phyloP scores from a whole-genome alignment of 2,797 vertebrate species.

The Siniperca obscura region DNA sequence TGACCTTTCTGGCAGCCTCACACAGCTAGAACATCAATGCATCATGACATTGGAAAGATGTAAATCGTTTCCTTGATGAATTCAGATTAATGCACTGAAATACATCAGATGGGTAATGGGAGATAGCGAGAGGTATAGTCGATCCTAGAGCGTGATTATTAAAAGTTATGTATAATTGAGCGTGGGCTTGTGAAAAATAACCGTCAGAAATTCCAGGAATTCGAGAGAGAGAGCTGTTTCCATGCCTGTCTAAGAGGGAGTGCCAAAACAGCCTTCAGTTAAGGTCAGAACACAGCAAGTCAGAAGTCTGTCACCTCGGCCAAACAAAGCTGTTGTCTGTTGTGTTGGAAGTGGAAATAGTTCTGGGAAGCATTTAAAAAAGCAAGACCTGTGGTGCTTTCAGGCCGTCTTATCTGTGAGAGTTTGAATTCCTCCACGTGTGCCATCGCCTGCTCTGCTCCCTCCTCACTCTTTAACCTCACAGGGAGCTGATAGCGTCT shows the following conservation, averaged over 20 bases:
- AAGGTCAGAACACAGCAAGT: conserved; percentile 47
- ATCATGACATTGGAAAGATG: conserved; percentile 18
- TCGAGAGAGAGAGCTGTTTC: conserved; percentile 24
- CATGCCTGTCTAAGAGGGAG: conserved; percentile 41
- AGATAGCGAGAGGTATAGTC: not conserved
- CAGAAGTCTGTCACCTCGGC: conserved; percentile 24
- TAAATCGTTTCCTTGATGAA: conserved; percentile 3
- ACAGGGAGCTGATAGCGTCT: conserved; percentile 72
- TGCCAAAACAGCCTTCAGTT: conserved; percentile 27
- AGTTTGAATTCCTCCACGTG: conserved; percentile 80
- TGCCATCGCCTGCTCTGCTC: conserved; percentile 69
- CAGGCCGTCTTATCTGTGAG: conserved; percentile 70
- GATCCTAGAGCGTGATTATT: conserved; percentile 7
- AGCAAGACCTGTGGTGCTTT: conserved; percentile 66
- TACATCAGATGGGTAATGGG: conserved; percentile 1
- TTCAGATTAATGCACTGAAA: conserved; percentile 18
- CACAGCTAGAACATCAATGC: not conserved
- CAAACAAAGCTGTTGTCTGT: conserved; percentile 48
- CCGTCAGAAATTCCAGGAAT: conserved; percentile 57
- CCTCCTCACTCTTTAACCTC: conserved; percentile 54
- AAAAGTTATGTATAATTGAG: conserved; percentile 42
- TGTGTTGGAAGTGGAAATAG: conserved; percentile 40
- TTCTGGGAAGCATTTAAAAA: conserved; percentile 51
- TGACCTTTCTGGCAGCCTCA: conserved; percentile 26
- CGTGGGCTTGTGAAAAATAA: conserved; percentile 46